Evolutionary conservation across 2,797 vertebrate species (phyloP).

Genomic region (Myotis planiceps): DNA sequence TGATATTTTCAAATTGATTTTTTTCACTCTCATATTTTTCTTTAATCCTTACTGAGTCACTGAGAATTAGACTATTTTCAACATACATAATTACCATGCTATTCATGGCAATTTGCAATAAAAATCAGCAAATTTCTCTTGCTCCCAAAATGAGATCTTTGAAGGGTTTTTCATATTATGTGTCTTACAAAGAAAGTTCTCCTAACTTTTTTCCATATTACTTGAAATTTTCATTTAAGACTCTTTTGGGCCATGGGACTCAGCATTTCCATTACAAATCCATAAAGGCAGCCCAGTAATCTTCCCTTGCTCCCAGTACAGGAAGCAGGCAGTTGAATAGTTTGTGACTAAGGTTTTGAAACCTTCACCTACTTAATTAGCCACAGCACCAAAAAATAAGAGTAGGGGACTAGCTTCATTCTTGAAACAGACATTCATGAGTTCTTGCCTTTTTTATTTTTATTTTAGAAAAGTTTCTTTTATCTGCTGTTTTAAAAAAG

Average conservation of each 20-base stretch:
- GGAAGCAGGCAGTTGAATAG: conserved; percentile 54
- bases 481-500: no score
- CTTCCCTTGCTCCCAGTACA: conserved; percentile 28
- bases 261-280: conserved; percentile 34
- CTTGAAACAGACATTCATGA: not conserved
- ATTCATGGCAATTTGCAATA: conserved; percentile 64
- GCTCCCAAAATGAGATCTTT: conserved; percentile 51
- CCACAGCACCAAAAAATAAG: conserved; percentile 27
- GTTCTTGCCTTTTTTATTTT: not conserved
- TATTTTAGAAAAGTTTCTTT: not conserved
- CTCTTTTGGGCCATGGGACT: conserved; percentile 20
- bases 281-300: conserved; percentile 68
- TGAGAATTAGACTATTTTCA: conserved; percentile 72
- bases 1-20: conserved; percentile 8
- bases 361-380: conserved; percentile 56
- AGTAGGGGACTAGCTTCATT: not conserved
- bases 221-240: conserved; percentile 45
- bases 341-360: conserved; percentile 61
- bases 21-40: conserved; percentile 28
- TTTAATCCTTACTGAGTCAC: conserved; percentile 58
- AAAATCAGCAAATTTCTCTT: conserved; percentile 70
- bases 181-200: conserved; percentile 56
- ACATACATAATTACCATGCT: conserved; percentile 65
- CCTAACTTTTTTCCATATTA: not conserved
- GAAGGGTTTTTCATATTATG: conserved; percentile 43